A percentile compares a stretch with the other conserved stretches of the same genome.
phyloP scores from a whole-genome alignment of 2,797 vertebrate genomes.

The Argya squamiceps region DNA sequence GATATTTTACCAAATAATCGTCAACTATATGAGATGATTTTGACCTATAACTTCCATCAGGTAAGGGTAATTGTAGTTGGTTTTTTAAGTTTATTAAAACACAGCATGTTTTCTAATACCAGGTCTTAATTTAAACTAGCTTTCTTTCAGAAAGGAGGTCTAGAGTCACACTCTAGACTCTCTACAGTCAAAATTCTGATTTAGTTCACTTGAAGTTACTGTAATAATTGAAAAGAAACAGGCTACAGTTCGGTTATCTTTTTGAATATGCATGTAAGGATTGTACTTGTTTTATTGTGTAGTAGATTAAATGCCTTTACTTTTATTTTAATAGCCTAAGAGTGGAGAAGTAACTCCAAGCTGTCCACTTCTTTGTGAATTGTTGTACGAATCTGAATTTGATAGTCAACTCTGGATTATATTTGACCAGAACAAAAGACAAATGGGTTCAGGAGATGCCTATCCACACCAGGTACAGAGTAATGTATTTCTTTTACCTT shows the following conservation, averaged over 20 bases:
- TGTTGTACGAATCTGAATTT: constrained; percentile 97
- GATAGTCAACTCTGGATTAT: constrained; percentile 99
- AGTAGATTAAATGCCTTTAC: background rate
- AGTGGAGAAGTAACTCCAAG: constrained; percentile 96
- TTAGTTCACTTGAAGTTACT: background rate
- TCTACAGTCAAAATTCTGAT: background rate
- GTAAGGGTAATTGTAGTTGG: constrained; percentile 61
- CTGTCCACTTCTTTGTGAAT: constrained; percentile 93
- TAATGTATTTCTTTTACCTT: background rate
- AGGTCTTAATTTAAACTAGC: background rate
- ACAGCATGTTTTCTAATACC: background rate
- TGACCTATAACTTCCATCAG: constrained; percentile 95
- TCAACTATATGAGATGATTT: constrained; percentile 93
- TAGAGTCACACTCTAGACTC: background rate
- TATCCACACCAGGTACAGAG: constrained; percentile 94
- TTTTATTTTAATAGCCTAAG: constrained; percentile 84
- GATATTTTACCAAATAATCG: constrained; percentile 95
- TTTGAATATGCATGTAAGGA: background rate
- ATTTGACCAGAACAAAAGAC: constrained; percentile 97
- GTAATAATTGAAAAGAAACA: background rate
- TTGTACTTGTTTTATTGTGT: background rate
- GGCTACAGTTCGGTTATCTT: background rate
- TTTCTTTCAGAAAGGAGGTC: background rate
- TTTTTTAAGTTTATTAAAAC: accelerated
- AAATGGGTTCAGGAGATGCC: constrained; percentile 94